Base-by-base conservation (phyloP, 2,888 invertebrate genomes). In the Pyrrhia umbra region DNA sequence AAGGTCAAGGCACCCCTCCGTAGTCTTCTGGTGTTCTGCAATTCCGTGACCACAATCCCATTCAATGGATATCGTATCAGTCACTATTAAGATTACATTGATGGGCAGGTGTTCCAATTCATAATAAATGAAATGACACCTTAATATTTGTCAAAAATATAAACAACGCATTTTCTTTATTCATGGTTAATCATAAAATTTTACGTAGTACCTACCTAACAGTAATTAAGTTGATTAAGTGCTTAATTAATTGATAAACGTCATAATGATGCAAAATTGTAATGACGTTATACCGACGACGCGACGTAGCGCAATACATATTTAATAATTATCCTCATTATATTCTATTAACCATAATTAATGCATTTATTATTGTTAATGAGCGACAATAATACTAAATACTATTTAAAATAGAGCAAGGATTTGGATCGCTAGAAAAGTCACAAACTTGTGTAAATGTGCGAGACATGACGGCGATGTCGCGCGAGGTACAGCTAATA, bases 1-100 rank as follows among this genome's bases (percentile, higher is more conserved):
- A 94, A 94, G 94, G 94, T 93, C 93, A 93, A 89, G 84, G 82
- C 81, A 87, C 84, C 84, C 88, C 88, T 59, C 58, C 49, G 34
- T 34, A 34, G 58, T 43, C 83, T 77, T 71, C 62, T 75, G 76
- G 80, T 82, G 76, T 81, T 82, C 77, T n/a, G 81, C 82, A 88
- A 91, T 91, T 90, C 88, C 84, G 78, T 86, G 88, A 87, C 79
- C 78, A 65, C 40, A 46, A 57, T 77, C 70, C 79, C 83, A 85
- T 88, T 86, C 75, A 84, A 77, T 75, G 68, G 56, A 65, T 68
- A 79, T 68, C 72, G 67, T 34, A 79, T 72, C 72, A 68, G 68
- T 20, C 50, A 54, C 43, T 55, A 54, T 57, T 57, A 20, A 27
- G 50, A 27, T 16, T 39, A 59, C 45, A n/a, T 51, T 47, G 34